phyloP scores from a whole-genome alignment of 2,888 invertebrate species.

The Phasia obesa region DNA sequence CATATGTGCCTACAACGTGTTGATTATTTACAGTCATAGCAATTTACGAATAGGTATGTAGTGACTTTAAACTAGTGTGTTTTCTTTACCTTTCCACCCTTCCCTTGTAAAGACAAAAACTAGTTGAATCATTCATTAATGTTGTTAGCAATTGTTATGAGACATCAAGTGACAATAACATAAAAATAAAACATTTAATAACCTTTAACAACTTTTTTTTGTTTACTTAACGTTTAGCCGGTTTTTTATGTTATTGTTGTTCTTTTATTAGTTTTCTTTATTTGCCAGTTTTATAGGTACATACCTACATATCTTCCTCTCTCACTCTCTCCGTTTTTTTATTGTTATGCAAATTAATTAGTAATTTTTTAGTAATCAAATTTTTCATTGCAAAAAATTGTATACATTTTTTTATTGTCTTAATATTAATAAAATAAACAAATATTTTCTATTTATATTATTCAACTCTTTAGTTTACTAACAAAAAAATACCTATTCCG shows the following conservation, averaged over 20 bases:
- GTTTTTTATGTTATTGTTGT: not conserved
- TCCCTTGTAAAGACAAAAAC: not conserved
- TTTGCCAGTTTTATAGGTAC: not conserved
- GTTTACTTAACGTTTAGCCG: conserved; percentile 3
- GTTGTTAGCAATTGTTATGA: not conserved
- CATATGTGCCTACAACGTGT: conserved; percentile 28
- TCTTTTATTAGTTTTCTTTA: not conserved
- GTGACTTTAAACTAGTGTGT: not conserved
- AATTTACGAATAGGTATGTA: not conserved
- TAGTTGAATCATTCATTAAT: conserved; percentile 11
- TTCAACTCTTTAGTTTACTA: not conserved
- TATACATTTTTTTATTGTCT: too few species aligned
- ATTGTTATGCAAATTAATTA: conserved; percentile 8
- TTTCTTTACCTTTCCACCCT: not conserved
- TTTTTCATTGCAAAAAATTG: conserved; percentile 18
- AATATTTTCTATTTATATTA: not conserved
- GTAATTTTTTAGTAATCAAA: conserved; percentile 15
- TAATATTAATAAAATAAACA: too few species aligned
- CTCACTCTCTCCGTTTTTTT: not conserved
- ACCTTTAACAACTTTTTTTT: conserved; percentile 5
- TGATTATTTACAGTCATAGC: not conserved
- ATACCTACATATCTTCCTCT: too few species aligned
- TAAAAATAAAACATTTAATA: conserved; percentile 1
- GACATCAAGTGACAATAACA: not conserved
- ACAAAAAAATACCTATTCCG: too few species aligned